phyloP scores from a whole-genome alignment of 2,797 vertebrate species.

The Spinibarbus caldwelli region DNA sequence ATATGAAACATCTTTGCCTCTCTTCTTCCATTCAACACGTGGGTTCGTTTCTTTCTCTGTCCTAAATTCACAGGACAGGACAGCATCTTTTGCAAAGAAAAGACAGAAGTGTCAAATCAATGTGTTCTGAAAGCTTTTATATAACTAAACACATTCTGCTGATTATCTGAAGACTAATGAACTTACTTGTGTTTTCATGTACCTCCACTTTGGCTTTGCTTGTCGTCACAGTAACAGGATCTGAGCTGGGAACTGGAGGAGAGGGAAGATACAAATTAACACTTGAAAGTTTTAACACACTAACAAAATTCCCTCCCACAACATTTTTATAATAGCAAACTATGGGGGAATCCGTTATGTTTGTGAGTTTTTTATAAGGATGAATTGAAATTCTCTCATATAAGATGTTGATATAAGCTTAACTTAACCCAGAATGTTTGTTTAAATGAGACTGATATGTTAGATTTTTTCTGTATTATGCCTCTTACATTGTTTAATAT shows the following conservation, averaged over 20 bases:
- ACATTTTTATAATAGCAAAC: not conserved
- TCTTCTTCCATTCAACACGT: conserved; percentile 96
- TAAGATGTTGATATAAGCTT: not conserved
- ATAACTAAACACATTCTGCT: not conserved
- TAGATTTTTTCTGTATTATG: not conserved
- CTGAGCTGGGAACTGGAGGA: conserved; percentile 65
- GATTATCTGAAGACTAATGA: not conserved
- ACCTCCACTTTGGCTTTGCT: conserved; percentile 74
- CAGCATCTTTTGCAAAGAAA: conserved; percentile 76
- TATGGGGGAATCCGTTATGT: not conserved
- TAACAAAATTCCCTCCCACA: not conserved
- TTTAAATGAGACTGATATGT: not conserved
- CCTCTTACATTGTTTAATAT: not conserved
- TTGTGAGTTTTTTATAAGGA: not conserved
- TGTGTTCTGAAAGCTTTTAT: not conserved
- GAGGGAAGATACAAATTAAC: conserved; percentile 8
- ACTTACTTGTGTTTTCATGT: conserved; percentile 78
- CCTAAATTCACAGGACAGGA: conserved; percentile 86
- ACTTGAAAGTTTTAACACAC: not conserved
- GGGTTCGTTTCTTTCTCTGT: conserved; percentile 81
- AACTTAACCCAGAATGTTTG: not conserved
- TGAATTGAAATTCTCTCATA: not conserved
- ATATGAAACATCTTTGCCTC: conserved; percentile 80
- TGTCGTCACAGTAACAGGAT: conserved; percentile 75
- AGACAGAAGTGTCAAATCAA: not conserved